phyloP scores from a whole-genome alignment of 2,797 vertebrate genomes.

The Clarias pachynema region DNA sequence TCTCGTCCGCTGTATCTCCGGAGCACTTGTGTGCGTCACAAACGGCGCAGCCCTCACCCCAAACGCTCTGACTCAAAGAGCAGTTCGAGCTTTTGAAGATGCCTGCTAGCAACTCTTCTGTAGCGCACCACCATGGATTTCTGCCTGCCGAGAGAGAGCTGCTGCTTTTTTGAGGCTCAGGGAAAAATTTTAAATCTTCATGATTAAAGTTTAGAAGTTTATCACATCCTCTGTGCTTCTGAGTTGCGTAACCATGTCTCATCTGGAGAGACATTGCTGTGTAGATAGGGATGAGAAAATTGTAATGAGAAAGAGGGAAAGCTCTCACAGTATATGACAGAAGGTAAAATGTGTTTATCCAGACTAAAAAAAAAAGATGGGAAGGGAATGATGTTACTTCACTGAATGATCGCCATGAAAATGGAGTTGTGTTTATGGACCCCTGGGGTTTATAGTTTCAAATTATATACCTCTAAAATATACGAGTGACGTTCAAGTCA shows the following conservation, averaged over 20 bases:
- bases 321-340: too few species aligned
- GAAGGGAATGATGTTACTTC: not conserved
- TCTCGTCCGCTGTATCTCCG: slow-evolving; percentile 23
- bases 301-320: not conserved
- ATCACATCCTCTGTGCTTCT: slow-evolving; percentile 7
- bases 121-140: not conserved
- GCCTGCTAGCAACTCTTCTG: slow-evolving; percentile 43
- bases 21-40: slow-evolving; percentile 29
- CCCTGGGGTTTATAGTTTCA: not conserved
- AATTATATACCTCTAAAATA: too few species aligned
- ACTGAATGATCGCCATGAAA: not conserved
- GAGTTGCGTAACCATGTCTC: not conserved
- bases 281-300: slow-evolving; percentile 8
- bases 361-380: not conserved
- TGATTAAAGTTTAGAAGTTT: slow-evolving; percentile 32
- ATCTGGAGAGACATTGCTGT: slow-evolving; percentile 7
- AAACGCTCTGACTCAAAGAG: slow-evolving; percentile 64
- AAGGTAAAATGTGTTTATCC: not conserved
- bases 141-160: slow-evolving; percentile 22
- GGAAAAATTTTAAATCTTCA: not conserved
- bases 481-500: too few species aligned
- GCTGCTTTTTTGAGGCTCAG: slow-evolving; percentile 11
- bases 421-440: not conserved
- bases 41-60: slow-evolving; percentile 26
- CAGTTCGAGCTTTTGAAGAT: slow-evolving; percentile 69